phyloP scores from a whole-genome alignment of 2,888 invertebrate species.

The Nemotelus pantherinus region DNA sequence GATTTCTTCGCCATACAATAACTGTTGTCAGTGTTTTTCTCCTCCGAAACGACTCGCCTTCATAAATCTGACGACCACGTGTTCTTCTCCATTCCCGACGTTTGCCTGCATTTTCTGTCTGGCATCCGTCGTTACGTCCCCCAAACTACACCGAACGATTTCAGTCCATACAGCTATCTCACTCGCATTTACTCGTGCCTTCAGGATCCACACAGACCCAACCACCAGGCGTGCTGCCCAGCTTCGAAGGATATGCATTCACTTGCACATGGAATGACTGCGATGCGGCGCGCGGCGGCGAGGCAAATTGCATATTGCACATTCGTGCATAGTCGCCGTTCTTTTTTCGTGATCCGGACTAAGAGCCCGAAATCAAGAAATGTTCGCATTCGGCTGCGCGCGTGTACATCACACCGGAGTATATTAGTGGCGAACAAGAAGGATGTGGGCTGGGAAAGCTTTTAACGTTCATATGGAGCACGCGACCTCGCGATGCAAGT shows the following conservation, averaged over 20 bases:
- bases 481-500: conserved; percentile 22
- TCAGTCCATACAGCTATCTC: conserved; percentile 5
- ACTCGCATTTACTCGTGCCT: conserved; percentile 18
- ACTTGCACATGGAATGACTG: background rate
- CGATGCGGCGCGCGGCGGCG: background rate
- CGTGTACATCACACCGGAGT: background rate
- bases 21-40: too few relatives aligned
- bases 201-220: conserved; percentile 14
- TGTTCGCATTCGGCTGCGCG: conserved; percentile 8
- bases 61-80: conserved; percentile 8
- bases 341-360: background rate
- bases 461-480: conserved; percentile 18
- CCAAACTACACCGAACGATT: background rate
- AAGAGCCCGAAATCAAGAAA: background rate
- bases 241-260: conserved; percentile 29
- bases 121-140: background rate
- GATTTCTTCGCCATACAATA: too few relatives aligned
- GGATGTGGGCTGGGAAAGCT: conserved; percentile 44
- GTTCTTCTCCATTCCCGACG: conserved; percentile 29
- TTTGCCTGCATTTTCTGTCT: conserved; percentile 41
- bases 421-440: background rate
- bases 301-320: conserved; percentile 28
- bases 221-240: conserved; percentile 5
- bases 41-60: too few relatives aligned
- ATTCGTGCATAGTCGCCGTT: conserved; percentile 30